A percentile compares a stretch with the other conserved stretches of the same genome.
These are phyloP conservation scores for Phaethon lepturus DNA, from an alignment of 2,113 vertebrate genomes.

Conservation along the genomic window DNA sequence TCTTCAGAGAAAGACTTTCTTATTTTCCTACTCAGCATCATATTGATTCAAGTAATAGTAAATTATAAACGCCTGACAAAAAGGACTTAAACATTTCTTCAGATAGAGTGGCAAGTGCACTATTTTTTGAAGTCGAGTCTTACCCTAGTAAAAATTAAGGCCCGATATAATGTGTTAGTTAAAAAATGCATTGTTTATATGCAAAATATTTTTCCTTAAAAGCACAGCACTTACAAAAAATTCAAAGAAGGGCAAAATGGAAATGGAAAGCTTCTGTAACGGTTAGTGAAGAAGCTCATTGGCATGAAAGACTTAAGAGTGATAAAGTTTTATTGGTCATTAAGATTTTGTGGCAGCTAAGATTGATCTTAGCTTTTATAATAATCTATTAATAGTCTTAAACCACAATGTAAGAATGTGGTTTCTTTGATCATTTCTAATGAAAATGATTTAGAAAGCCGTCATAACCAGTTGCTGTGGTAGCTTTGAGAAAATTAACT, in stretches of 20 bases:
- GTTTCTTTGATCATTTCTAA: neutral
- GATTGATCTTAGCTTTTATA: neutral
- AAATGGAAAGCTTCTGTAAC: neutral
- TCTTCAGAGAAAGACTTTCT: neutral
- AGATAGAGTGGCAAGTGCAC: neutral
- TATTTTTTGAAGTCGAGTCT: neutral
- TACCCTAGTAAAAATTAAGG: neutral
- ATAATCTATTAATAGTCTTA: neutral
- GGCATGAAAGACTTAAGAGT: neutral
- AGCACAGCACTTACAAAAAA: neutral
- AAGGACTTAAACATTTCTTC: neutral
- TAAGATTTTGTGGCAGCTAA: neutral
- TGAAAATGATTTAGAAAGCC: neutral
- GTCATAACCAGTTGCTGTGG: neutral
- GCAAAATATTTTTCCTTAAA: neutral
- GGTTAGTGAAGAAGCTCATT: neutral
- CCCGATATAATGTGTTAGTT: neutral
- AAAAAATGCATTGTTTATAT: neutral
- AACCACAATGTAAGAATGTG: neutral
- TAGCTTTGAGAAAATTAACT: neutral
- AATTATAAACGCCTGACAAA: neutral
- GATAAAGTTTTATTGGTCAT: neutral
- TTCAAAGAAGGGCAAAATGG: neutral
- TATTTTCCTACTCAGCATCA: accelerated
- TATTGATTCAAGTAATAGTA: neutral